Percentiles rank a stretch among this genome's conserved stretches.
Conservation (phyloP, 2,113 vertebrate species). For the Gasterosteus aculeatus region DNA sequence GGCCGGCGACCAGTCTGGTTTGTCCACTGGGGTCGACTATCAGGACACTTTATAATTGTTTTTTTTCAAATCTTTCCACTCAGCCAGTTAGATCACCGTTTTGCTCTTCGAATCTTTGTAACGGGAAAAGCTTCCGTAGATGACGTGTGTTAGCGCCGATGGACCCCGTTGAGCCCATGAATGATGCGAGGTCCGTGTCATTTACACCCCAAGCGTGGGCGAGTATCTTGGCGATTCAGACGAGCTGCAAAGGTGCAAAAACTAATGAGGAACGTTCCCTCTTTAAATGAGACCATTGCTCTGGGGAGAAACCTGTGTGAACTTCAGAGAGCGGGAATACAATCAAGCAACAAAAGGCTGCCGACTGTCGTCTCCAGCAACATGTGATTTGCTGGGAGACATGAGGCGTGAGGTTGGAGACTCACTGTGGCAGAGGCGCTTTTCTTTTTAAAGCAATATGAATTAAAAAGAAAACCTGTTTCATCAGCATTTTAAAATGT, state of each 20-base stretch:
- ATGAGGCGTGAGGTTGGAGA: constrained; percentile 22
- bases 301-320: constrained; percentile 45
- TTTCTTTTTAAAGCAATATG: neutral
- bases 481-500: constrained; percentile 56
- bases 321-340: constrained; percentile 43
- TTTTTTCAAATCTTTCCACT: constrained; percentile 23
- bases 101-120: neutral
- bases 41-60: neutral
- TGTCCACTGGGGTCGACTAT: constrained; percentile 15
- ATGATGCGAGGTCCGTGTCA: constrained; percentile 57
- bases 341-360: constrained; percentile 18
- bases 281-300: constrained; percentile 70
- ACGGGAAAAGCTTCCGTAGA: constrained; percentile 35
- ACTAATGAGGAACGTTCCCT: constrained; percentile 72
- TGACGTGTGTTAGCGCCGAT: constrained; percentile 11
- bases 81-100: constrained; percentile 32
- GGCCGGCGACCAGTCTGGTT: constrained; percentile 32
- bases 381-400: constrained; percentile 27
- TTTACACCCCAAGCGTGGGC: constrained; percentile 59
- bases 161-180: constrained; percentile 39
- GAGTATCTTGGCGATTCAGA: constrained; percentile 57
- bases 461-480: neutral
- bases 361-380: constrained; percentile 10
- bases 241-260: constrained; percentile 68
- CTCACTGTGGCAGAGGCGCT: neutral